Evolutionary conservation across 2,113 vertebrate genomes (phyloP).

Genomic region (Aldabrachelys gigantea): DNA sequence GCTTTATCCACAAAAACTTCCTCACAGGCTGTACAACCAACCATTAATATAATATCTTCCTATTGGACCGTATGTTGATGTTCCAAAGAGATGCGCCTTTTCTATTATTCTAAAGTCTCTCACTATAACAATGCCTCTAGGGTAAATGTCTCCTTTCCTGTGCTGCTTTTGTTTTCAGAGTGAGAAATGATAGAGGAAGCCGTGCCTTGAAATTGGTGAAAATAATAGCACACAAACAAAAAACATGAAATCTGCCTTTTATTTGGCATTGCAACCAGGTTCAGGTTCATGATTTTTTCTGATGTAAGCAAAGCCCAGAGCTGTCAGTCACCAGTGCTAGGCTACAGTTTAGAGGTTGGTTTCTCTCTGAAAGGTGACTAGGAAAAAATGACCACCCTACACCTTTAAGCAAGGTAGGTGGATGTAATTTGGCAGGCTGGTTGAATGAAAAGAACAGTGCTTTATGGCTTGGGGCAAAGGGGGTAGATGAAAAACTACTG

Average conservation of each 20-base stretch:
- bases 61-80: neutral
- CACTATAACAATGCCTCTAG: neutral
- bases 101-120: conserved; percentile 2
- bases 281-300: neutral
- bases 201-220: neutral
- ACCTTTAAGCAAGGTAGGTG: too few relatives aligned
- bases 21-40: neutral
- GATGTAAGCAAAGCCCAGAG: neutral
- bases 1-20: conserved; percentile 27
- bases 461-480: too few relatives aligned
- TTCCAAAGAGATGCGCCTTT: neutral
- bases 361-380: neutral
- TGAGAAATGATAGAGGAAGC: neutral
- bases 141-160: conserved; percentile 15
- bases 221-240: neutral
- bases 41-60: conserved; percentile 21
- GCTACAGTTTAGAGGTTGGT: neutral
- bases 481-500: too few relatives aligned
- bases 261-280: neutral
- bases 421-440: too few relatives aligned
- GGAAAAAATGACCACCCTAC: neutral
- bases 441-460: too few relatives aligned
- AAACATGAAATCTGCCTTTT: neutral
- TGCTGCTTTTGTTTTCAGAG: conserved; percentile 11
- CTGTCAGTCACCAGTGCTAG: neutral